Base-by-base conservation (phyloP, 1,140 invertebrate genomes). In the Dicyema japonicum region DNA sequence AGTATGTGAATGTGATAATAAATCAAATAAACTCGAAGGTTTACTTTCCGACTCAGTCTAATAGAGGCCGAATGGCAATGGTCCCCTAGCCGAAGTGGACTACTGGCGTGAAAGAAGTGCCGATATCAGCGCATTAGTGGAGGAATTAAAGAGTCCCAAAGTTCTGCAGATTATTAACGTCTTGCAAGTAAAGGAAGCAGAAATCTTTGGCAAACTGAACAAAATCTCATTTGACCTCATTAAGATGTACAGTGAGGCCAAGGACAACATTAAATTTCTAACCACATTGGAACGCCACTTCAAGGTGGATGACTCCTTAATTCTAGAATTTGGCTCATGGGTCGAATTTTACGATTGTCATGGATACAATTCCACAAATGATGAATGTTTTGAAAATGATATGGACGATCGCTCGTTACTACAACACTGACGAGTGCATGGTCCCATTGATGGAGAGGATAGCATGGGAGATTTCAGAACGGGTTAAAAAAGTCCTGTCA, bases 191-290 rank as follows among this genome's bases (percentile, higher is more conserved):
- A n/a, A n/a, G n/a, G n/a, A n/a, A n/a, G n/a, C n/a, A n/a, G n/a
- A n/a, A n/a, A n/a, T n/a, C n/a, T n/a, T n/a, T n/a, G n/a, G n/a
- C n/a, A n/a, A n/a, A n/a, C 41, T 64, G 27, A 47, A 67, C 13
- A 49, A 56, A 25, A 36, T 42, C 15, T 42, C 49, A 3, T 40
- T 54, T 1, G 62, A 64, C 24, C 44, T 75, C 0, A 53, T 62
- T 29, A 62, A 64, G 24, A 54, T 61, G 35, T 69, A 67, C 32
- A 56, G 61, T n/a, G 55, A 69, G 38, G 67, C 72, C 1, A 64
- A 65, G 37, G 69, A 78, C 37, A 78, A 75, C 42, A 59, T 67
- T 1, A 64, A 29, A 32, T 76, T 76, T 46, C 42, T 80, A 6
- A 62, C 60, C 0, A 72, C 71, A 1, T 50, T 76, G 7, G 58